A percentile compares a stretch with the other conserved stretches of the same genome.
phyloP scores from a whole-genome alignment of 2,888 invertebrate genomes.

The Pristionchus entomophagus region DNA sequence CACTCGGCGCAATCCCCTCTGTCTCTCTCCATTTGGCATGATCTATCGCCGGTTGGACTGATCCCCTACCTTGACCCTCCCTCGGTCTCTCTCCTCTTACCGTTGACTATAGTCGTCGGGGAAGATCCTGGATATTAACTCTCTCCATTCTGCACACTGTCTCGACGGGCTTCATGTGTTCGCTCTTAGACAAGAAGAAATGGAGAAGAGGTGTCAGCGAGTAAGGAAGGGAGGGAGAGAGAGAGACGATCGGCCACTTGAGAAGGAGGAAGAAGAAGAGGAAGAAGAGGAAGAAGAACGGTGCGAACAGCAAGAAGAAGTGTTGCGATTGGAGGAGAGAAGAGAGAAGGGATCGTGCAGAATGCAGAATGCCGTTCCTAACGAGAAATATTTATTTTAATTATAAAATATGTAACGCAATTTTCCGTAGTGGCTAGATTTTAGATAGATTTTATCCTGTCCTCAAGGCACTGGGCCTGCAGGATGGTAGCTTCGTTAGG shows the following conservation, averaged over 20 bases:
- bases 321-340: background rate
- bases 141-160: background rate
- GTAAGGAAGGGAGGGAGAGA: background rate
- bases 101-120: background rate
- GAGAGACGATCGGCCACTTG: background rate
- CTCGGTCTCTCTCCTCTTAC: background rate
- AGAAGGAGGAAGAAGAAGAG: conserved; percentile 7
- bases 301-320: background rate
- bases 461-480: too few species aligned
- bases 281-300: background rate
- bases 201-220: background rate
- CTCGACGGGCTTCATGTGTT: background rate
- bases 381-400: too few species aligned
- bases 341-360: background rate
- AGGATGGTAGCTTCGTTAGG: too few species aligned
- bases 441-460: too few species aligned
- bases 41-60: background rate
- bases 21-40: background rate
- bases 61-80: background rate
- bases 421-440: too few species aligned
- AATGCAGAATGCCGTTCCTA: background rate
- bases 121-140: background rate
- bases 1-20: background rate
- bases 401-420: too few species aligned
- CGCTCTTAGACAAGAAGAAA: background rate